Base-by-base conservation (phyloP, 1,140 invertebrate species). In the Saccostrea cuccullata region DNA sequence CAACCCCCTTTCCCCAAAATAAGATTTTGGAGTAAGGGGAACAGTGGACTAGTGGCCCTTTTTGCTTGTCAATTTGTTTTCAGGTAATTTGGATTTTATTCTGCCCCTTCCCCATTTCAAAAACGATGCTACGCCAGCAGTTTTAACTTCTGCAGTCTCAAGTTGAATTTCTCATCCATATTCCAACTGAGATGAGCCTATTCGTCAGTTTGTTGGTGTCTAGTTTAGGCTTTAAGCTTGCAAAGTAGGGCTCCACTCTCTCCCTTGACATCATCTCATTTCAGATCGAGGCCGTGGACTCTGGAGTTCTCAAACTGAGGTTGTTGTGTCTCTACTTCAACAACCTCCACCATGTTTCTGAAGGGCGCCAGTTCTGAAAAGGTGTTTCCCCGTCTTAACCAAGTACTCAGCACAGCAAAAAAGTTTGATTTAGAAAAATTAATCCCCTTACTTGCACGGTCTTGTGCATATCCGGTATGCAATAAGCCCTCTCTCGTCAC, bases 161-260 rank as follows among this genome's bases (percentile, higher is more conserved):
- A n/a, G n/a, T n/a, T n/a, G n/a, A 55, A 88, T 4, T 82, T 84
- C 13, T 88, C 87, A 56, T 88, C 87, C 84, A 88, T 88, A 40
- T 88, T 88, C 84, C 87, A 88, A 13, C 85, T 88, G 9, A 23
- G 30, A 4, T 73, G 20, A 3, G 83, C 64, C 4, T 56, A 40
- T 77, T 15, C 2, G 84, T 8, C 13, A 88, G 9, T n/a, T 73
- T 23, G 15, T 77, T 85, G 3, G 85, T n/a, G 8, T 12, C n/a
- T 9, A 88, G 30, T 40, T 12, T 36, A 55, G 13, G 0, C 17
- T 85, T 58, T 17, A 87, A 2, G 23, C 30, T 55, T n/a, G 8
- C 20, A 15, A 85, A 82, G 12, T 88, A 86, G 4, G 70, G 55
- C 5, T 15, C 5, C 0, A 36, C 30, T 13, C 55, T n/a, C 17